phyloP scores from a whole-genome alignment of 2,888 invertebrate species.

The Drosophila niveifrons region DNA sequence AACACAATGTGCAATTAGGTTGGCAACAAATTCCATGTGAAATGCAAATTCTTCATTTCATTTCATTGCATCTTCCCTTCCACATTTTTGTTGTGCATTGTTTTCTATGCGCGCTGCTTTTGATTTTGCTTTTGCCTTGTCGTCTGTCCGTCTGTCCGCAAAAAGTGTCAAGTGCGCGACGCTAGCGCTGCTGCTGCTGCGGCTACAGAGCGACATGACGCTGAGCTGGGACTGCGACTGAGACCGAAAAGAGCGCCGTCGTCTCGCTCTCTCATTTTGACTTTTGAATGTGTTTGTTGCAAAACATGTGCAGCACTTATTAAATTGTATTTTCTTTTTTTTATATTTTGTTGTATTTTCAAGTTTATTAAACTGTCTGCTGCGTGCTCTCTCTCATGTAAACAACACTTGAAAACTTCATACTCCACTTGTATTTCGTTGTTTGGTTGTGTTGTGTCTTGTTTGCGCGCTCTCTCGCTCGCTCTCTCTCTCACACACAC shows the following conservation, averaged over 20 bases:
- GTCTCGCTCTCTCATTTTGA: constrained; percentile 9
- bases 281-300: constrained; percentile 37
- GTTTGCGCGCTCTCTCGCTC: constrained; percentile 21
- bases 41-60: constrained; percentile 46
- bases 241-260: constrained; percentile 15
- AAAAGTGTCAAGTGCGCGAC: constrained; percentile 68
- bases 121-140: constrained; percentile 36
- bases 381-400: constrained; percentile 35
- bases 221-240: neutral
- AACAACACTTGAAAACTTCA: constrained; percentile 40
- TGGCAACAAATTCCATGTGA: constrained; percentile 38
- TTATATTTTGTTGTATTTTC: constrained; percentile 26
- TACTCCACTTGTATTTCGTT: constrained; percentile 37
- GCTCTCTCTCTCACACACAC: constrained; percentile 5
- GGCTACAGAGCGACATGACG: constrained; percentile 10
- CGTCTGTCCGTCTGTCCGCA: constrained; percentile 12
- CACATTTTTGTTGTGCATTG: constrained; percentile 47
- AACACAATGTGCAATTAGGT: constrained; percentile 25
- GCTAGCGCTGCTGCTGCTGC: constrained; percentile 19
- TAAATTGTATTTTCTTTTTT: constrained; percentile 40
- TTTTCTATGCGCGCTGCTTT: constrained; percentile 41
- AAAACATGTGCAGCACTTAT: constrained; percentile 58
- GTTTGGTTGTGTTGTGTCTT: constrained; percentile 9
- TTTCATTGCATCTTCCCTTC: constrained; percentile 39
- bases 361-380: constrained; percentile 50